Evolutionary conservation across 2,888 invertebrate genomes (phyloP).

Genomic region (Drosophila macrospina): DNA sequence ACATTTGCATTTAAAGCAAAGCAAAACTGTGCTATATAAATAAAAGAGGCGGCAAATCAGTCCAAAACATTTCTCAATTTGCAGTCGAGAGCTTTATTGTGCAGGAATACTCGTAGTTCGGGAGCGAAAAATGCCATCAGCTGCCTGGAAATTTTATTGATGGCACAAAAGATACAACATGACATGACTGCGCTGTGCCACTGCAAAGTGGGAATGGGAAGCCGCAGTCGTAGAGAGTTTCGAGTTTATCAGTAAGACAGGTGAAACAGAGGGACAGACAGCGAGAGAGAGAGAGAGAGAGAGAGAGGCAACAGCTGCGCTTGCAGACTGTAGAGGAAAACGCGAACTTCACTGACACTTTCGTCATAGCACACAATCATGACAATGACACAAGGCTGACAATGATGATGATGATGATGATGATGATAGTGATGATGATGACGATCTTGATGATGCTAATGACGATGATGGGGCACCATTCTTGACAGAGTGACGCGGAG

Average conservation of each 20-base stretch:
- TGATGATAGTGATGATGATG: conserved; percentile 21
- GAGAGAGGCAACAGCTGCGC: conserved; percentile 1
- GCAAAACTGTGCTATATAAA: conserved; percentile 27
- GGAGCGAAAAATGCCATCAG: conserved; percentile 8
- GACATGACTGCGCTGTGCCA: not conserved
- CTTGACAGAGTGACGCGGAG: conserved; percentile 19
- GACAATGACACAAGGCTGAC: conserved; percentile 54
- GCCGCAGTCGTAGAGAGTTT: not conserved
- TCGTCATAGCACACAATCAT: conserved; percentile 53
- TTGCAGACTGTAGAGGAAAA: conserved; percentile 13
- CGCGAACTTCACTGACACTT: conserved; percentile 58
- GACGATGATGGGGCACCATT: conserved; percentile 14
- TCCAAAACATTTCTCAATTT: conserved; percentile 8
- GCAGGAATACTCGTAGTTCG: not conserved
- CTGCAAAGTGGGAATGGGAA: conserved; percentile 8
- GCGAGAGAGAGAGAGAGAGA: not conserved
- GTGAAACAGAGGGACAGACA: conserved; percentile 4
- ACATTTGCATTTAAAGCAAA: conserved; percentile 57
- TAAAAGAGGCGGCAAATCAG: conserved; percentile 39
- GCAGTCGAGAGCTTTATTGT: conserved; percentile 32
- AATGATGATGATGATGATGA: conserved; percentile 21
- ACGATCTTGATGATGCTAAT: conserved; percentile 5
- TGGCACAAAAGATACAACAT: conserved; percentile 39
- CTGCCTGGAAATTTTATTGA: conserved; percentile 46
- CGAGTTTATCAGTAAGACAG: conserved; percentile 20